A percentile compares a stretch with the other conserved stretches of the same genome.
phyloP scores from a whole-genome alignment of 2,113 vertebrate species.

The Okapia johnstoni region DNA sequence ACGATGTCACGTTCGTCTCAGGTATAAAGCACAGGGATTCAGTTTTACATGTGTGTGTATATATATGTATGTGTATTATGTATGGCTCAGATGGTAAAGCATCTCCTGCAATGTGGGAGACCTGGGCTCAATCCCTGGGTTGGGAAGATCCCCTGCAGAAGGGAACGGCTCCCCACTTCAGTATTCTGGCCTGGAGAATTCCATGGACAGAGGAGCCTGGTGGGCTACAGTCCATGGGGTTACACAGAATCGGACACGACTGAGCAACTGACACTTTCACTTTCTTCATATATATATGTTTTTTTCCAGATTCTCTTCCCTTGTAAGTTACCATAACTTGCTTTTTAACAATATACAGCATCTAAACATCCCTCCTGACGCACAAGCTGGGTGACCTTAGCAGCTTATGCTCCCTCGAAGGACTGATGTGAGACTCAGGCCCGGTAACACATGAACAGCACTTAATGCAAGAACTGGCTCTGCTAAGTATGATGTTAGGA shows the following conservation, averaged over 20 bases:
- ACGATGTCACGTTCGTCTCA: neutral
- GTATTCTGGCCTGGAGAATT: neutral
- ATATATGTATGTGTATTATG: fast-evolving
- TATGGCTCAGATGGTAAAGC: too few species aligned
- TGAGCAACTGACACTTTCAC: neutral
- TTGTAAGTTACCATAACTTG: neutral
- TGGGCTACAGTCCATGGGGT: neutral
- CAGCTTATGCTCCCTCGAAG: neutral
- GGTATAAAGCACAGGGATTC: neutral
- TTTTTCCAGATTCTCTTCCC: neutral
- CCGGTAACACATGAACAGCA: neutral
- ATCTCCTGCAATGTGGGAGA: too few species aligned
- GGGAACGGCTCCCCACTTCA: neutral
- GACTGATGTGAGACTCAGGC: neutral
- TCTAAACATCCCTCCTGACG: neutral
- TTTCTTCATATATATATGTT: neutral
- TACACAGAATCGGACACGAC: fast-evolving
- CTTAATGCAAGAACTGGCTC: neutral
- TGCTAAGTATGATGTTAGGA: neutral
- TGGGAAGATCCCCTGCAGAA: too few species aligned
- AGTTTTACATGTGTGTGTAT: neutral
- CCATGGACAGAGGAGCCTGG: neutral
- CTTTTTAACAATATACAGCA: neutral
- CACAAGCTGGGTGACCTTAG: neutral
- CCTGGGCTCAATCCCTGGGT: too few species aligned